phyloP scores from a whole-genome alignment of 64 coral and sea anemone genomes.

The Pachyseris speciosa region DNA sequence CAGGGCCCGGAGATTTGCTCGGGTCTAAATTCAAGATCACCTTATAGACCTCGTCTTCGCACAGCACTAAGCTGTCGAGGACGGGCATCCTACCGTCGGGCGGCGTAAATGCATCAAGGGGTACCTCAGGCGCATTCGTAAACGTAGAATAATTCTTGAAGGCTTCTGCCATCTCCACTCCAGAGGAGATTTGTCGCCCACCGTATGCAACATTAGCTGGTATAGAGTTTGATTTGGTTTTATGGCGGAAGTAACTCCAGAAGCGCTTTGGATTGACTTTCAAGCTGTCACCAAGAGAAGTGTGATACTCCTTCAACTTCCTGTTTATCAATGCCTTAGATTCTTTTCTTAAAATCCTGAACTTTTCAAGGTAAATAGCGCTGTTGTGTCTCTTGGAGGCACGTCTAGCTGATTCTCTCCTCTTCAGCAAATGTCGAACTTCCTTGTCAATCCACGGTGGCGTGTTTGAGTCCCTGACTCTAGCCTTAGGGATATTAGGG shows the following conservation, averaged over 20 bases:
- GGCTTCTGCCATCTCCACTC: conserved; percentile 1
- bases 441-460: too few relatives aligned
- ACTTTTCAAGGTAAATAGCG: too few relatives aligned
- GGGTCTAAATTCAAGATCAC: conserved; percentile 1
- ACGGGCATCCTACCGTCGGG: neutral
- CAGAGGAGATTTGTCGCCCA: neutral
- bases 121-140: neutral
- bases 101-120: neutral
- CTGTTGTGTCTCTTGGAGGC: too few relatives aligned
- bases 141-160: conserved; percentile 24
- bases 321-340: too few relatives aligned
- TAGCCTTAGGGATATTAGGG: too few relatives aligned
- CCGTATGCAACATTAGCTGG: neutral
- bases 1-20: conserved; percentile 13
- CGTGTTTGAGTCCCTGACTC: too few relatives aligned
- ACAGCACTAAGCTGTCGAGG: neutral
- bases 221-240: conserved; percentile 31
- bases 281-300: too few relatives aligned
- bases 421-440: too few relatives aligned
- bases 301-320: too few relatives aligned
- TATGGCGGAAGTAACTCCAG: conserved; percentile 9
- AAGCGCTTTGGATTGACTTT: too few relatives aligned
- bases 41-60: neutral
- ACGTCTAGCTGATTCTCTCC: too few relatives aligned
- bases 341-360: too few relatives aligned